Evolutionary conservation across 2,113 vertebrate species (phyloP), one percentile per base, ranked within the genome.

Genomic region (Oryctolagus cuniculus): DNA sequence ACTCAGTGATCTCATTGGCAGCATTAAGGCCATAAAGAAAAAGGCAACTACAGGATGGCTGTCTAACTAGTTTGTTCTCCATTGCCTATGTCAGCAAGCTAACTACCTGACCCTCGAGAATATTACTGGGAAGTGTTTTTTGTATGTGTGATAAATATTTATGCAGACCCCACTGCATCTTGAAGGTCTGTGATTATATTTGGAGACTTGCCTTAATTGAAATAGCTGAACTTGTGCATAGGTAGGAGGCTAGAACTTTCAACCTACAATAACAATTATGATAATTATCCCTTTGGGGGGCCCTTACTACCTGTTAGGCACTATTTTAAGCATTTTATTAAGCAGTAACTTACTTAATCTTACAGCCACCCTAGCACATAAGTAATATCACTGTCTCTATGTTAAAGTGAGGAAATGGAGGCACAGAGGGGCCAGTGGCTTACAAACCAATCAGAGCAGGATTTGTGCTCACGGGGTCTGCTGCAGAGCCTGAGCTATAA

Each of bases 371-470:
- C 38, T 83, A 0, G 73, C 69, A 90, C 49, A 49, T 64, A 36
- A 25, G 17, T 53, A 66, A 49, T 24, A 3, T 86, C 15, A 67
- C 94, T 31, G 69, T 84, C 19, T 88, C 55, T 69, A 13, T 53
- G 82, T 89, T 89, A 89, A 74, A 22, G 44, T 85, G 64, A 93
- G 74, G 61, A 93, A 93, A 89, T 25, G 36, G 27, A 96, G 83
- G 24, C 36, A 36, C 55, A 91, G 21, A 87, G 29, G 10, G 44
- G 58, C n/a, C 9, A 88, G 36, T 58, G 61, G 27, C 19, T 89
- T 90, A 8, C 7, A 0, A 0, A 34, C 5, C 25, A 73, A 51
- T 27, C 15, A 17, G 53, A 87, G 36, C 34, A 64, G 44, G 29
- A 49, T 79, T 69, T 89, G 66, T 6, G 58, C 53, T 4, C 4